These are phyloP conservation scores for Ophraella communa DNA, from an alignment of 2,888 invertebrate species.

Conservation along the genomic window DNA sequence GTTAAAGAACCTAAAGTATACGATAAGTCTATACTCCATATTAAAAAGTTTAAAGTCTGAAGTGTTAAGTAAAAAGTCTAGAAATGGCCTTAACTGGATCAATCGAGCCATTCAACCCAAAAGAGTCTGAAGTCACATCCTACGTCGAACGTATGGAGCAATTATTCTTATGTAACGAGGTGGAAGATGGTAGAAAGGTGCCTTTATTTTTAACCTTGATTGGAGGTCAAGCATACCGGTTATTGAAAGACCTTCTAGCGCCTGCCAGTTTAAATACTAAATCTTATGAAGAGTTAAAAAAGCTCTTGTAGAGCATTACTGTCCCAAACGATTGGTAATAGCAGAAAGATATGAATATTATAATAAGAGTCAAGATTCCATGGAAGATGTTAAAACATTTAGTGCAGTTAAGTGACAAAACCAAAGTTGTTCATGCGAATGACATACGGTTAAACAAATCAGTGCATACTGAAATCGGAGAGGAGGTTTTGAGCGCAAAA, in stretches of 20 bases:
- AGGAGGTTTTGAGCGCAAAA: neutral
- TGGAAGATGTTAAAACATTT: conserved; percentile 30
- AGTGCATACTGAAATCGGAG: neutral
- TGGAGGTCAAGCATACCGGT: too few relatives aligned
- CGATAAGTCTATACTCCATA: too few relatives aligned
- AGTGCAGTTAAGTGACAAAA: conserved; percentile 39
- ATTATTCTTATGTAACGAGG: neutral
- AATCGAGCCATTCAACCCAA: too few relatives aligned
- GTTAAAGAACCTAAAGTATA: too few relatives aligned
- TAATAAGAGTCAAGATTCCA: conserved; percentile 32
- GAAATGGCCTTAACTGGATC: too few relatives aligned
- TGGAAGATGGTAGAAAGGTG: neutral
- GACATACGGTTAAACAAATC: neutral
- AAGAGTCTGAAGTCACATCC: too few relatives aligned
- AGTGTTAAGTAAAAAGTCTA: too few relatives aligned
- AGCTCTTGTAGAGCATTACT: conserved; percentile 32
- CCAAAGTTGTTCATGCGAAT: too few relatives aligned
- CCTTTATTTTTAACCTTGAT: too few relatives aligned
- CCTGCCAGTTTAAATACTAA: conserved; percentile 10
- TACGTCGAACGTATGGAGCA: too few relatives aligned
- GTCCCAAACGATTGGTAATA: conserved; percentile 39
- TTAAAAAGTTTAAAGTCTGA: too few relatives aligned
- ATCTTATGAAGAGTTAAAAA: conserved; percentile 32
- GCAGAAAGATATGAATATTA: conserved; percentile 44
- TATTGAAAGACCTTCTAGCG: too few relatives aligned